Evolutionary conservation across 1,140 invertebrate genomes (phyloP), one percentile per base, ranked within the genome.

Genomic region (Drosophila bocki): DNA sequence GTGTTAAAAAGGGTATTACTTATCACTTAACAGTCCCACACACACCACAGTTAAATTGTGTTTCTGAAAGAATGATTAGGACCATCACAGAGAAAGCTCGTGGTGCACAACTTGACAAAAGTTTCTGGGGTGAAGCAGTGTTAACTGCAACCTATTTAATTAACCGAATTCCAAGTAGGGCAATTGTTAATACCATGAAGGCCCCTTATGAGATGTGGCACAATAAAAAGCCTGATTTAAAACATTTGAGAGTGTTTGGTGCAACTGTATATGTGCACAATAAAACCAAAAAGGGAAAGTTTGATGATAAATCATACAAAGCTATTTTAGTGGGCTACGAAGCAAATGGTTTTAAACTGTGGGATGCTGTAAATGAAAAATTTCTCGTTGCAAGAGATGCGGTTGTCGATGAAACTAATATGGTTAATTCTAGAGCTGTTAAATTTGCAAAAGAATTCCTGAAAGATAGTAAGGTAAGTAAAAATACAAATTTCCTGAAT

Each of bases 131-230:
- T n/a, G n/a, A n/a, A n/a, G n/a, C n/a, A n/a, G n/a, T n/a, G 3
- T 63, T 71, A 44, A 71, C 68, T 51, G 60, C 48, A 54, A 71
- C 41, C 29, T 53, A 71, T 7, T 53, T 71, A 65, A 39, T 48
- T 64, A 64, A 71, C 12, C 17, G 68, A 39, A 64, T 26, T 50
- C 60, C 59, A n/a, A 64, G 60, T 12, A 64, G 39, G 22, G 61
- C 50, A 26, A 22, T 65, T 7, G 33, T 35, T 42, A 12, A 19
- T 19, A 19, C 19, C 19, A 19, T 19, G 19, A 19, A 19, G 19
- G 1, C 19, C 19, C 19, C 19, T 19, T 19, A 19, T 19, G 19
- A 19, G 19, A 19, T 56, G 29, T 65, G 42, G 13, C 64, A 68
- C 12, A 50, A 50, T 50, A 41, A 33, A 35, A 51, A 59, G 29